Percentiles rank a stretch among this genome's conserved stretches.
These are phyloP conservation scores for Scaptodrosophila lebanonensis DNA, from an alignment of 1,140 invertebrate species.

Conservation along the genomic window DNA sequence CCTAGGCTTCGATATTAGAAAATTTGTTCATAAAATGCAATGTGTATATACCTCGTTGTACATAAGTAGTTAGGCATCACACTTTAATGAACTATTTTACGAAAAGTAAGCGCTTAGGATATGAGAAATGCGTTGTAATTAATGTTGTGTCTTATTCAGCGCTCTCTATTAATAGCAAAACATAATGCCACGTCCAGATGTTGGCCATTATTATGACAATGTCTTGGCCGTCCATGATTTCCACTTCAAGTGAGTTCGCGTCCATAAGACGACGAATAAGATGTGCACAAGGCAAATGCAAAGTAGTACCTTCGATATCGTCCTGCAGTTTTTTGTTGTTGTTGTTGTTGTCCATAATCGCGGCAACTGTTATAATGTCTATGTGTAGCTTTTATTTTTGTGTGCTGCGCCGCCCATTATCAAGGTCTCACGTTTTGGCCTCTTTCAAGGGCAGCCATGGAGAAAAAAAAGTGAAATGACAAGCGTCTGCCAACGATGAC, in stretches of 20 bases:
- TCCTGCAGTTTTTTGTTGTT: constrained; percentile 13
- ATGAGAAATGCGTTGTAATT: too few species aligned
- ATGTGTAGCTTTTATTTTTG: constrained; percentile 11
- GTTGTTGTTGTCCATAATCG: constrained; percentile 7
- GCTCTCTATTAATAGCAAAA: too few species aligned
- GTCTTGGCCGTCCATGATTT: neutral
- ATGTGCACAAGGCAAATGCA: constrained; percentile 3
- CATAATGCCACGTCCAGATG: neutral
- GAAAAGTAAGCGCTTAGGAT: too few species aligned
- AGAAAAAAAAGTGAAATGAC: constrained; percentile 11
- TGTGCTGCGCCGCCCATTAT: constrained; percentile 4
- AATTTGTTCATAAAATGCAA: too few species aligned
- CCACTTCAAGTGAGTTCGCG: neutral
- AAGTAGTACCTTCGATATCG: constrained; percentile 6
- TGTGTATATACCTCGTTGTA: too few species aligned
- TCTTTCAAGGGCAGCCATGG: constrained; percentile 45
- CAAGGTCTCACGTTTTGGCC: constrained; percentile 44
- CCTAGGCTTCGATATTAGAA: too few species aligned
- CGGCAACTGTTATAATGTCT: constrained; percentile 1
- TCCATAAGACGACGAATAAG: neutral
- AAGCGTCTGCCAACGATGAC: neutral
- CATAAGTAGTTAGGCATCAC: too few species aligned
- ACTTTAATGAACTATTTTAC: too few species aligned
- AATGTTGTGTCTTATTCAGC: too few species aligned
- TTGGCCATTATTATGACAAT: neutral